Conservation (phyloP, 2,797 vertebrate species). For the Sebastes trivittatus region DNA sequence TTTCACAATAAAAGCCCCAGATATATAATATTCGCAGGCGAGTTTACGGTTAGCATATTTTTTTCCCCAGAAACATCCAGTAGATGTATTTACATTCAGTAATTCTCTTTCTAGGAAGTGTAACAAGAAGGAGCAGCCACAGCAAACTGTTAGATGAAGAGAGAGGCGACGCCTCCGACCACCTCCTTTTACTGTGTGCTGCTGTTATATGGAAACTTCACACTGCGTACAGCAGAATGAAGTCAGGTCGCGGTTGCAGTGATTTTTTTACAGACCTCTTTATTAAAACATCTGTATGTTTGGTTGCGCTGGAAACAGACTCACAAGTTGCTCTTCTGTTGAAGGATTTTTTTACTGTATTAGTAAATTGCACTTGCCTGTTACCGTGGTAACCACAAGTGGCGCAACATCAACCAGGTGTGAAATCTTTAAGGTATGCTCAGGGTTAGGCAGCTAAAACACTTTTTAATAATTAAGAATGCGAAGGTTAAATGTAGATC, state of each 20-base stretch:
- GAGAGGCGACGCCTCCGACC: not conserved
- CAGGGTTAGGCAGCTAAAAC: not conserved
- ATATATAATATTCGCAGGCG: no score
- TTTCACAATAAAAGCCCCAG: no score
- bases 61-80: not conserved
- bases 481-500: not conserved
- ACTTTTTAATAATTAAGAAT: not conserved
- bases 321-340: not conserved
- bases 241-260: not conserved
- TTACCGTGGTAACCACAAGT: not conserved
- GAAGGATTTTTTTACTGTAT: not conserved
- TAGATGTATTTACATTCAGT: not conserved
- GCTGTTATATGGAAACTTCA: not conserved
- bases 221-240: not conserved
- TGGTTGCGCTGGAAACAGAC: not conserved
- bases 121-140: not conserved
- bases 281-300: not conserved
- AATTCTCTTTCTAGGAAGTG: not conserved
- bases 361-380: not conserved
- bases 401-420: not conserved
- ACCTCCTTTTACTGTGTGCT: not conserved
- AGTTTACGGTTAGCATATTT: not conserved
- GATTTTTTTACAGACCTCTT: not conserved
- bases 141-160: not conserved
- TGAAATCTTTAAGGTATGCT: not conserved